Conservation (phyloP, 2,113 vertebrate genomes). For the Barnardius zonarius region DNA sequence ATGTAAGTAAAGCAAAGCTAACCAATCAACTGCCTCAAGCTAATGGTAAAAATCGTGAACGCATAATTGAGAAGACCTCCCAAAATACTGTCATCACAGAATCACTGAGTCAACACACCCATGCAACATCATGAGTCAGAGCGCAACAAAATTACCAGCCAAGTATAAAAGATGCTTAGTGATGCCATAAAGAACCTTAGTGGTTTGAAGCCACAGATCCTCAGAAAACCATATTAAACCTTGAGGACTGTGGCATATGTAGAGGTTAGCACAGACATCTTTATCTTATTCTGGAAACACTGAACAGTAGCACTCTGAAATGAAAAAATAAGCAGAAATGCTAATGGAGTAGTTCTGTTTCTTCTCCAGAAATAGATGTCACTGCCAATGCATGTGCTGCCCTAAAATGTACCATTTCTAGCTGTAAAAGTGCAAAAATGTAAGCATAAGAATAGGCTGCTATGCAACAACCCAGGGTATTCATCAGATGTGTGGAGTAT, state of each 20-base stretch:
- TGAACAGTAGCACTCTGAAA: neutral
- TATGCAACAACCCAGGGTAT: neutral
- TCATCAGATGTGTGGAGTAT: neutral
- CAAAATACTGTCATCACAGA: neutral
- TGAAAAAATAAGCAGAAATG: neutral
- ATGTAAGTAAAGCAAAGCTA: neutral
- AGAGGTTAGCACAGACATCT: neutral
- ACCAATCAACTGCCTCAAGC: neutral
- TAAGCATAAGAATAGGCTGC: neutral
- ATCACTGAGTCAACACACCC: neutral
- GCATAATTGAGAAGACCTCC: neutral
- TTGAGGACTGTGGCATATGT: neutral
- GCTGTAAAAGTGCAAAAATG: neutral
- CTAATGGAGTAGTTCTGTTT: neutral
- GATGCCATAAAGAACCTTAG: neutral
- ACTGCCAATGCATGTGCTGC: neutral
- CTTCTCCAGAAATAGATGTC: neutral
- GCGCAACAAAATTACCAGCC: neutral
- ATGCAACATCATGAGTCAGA: neutral
- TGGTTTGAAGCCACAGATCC: neutral
- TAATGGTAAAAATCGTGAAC: neutral
- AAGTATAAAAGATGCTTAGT: neutral
- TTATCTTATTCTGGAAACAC: neutral
- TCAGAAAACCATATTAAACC: neutral
- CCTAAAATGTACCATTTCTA: neutral